These are phyloP conservation scores for Saturnia pavonia DNA, from an alignment of 2,888 invertebrate genomes.

Conservation along the genomic window DNA sequence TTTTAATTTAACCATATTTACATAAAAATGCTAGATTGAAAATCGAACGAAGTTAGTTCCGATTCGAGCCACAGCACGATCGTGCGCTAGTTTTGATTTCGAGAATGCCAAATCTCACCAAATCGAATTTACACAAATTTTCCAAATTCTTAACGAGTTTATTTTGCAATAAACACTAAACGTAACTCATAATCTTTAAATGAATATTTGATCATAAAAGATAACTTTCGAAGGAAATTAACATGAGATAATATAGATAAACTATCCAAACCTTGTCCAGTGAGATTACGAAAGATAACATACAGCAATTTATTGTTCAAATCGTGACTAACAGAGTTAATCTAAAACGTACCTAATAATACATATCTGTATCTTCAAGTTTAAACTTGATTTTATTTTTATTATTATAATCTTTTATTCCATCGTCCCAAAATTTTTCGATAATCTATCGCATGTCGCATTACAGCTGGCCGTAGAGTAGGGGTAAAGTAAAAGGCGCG, in stretches of 20 bases:
- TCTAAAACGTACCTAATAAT: background rate
- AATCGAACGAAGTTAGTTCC: too few species aligned
- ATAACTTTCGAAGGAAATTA: conserved; percentile 19
- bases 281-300: background rate
- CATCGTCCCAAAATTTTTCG: too few species aligned
- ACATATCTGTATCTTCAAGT: background rate
- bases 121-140: too few species aligned
- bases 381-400: background rate
- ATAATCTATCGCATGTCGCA: too few species aligned
- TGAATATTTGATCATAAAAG: conserved; percentile 2
- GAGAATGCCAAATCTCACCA: too few species aligned
- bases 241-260: conserved; percentile 15
- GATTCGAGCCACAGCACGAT: too few species aligned
- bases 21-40: too few species aligned
- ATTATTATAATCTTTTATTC: too few species aligned
- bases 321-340: background rate
- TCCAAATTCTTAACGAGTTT: background rate
- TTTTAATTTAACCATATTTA: too few species aligned
- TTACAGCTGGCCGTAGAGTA: too few species aligned
- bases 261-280: background rate
- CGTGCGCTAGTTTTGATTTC: too few species aligned
- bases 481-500: too few species aligned
- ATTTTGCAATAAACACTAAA: background rate
- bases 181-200: background rate
- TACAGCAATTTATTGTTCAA: background rate